phyloP scores from a whole-genome alignment of 2,888 invertebrate genomes.

The Strigamia maritima region DNA sequence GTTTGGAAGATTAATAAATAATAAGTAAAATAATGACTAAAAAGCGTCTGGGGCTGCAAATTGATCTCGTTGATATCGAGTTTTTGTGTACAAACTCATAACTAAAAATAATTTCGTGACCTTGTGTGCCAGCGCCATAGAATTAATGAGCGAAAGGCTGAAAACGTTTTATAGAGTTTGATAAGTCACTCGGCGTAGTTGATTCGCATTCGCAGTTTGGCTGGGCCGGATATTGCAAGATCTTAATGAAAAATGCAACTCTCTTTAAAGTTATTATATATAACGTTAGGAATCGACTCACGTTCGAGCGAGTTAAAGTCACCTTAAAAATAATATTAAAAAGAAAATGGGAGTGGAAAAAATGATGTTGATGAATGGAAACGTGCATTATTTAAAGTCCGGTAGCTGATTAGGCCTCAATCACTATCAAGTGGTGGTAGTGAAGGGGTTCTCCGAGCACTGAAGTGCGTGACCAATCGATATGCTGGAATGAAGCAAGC shows the following conservation, averaged over 20 bases:
- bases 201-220: neutral
- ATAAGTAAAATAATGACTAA: too few species aligned
- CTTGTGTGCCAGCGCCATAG: neutral
- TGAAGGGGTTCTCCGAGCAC: constrained; percentile 16
- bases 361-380: neutral
- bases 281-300: neutral
- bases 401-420: constrained; percentile 26
- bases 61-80: too few species aligned
- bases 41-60: too few species aligned
- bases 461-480: constrained; percentile 23
- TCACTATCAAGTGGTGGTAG: constrained; percentile 6
- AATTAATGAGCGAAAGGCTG: neutral
- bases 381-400: constrained; percentile 1
- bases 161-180: neutral
- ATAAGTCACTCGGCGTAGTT: neutral
- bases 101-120: neutral
- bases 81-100: neutral
- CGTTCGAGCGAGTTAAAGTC: neutral
- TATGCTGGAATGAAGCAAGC: neutral
- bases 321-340: neutral
- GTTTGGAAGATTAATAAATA: too few species aligned
- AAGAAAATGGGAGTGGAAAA: neutral
- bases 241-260: constrained; percentile 22
- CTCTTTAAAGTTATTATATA: neutral
- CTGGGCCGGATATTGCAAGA: neutral